A percentile compares a stretch with the other conserved stretches of the same genome.
phyloP scores from a whole-genome alignment of 53 echinoderm and acorn worm species.

The Actinopyga echinites region DNA sequence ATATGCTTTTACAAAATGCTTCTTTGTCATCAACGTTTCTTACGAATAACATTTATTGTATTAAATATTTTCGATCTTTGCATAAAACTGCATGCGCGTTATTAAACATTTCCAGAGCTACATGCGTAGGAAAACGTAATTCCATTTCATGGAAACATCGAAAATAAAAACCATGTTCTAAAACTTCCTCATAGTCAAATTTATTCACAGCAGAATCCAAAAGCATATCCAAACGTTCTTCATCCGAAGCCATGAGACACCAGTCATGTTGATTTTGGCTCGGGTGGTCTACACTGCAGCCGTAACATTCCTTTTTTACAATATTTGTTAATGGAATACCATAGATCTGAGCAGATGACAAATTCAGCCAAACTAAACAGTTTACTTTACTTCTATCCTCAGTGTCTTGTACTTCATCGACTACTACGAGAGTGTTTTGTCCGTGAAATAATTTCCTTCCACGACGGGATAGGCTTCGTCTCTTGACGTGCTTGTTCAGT shows the following conservation, averaged over 20 bases:
- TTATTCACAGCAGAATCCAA: not conserved
- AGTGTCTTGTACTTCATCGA: not conserved
- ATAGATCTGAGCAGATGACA: not conserved
- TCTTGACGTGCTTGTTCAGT: not conserved
- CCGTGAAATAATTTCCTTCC: not conserved
- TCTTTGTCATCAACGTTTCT: too few relatives aligned
- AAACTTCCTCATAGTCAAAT: not conserved
- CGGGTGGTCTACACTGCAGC: constrained; percentile 7
- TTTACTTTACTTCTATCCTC: not conserved
- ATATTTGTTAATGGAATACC: not conserved
- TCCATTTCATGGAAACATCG: not conserved
- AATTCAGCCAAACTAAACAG: not conserved
- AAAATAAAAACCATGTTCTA: not conserved
- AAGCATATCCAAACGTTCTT: constrained; percentile 4
- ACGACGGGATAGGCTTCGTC: not conserved
- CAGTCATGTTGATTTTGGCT: constrained; percentile 20
- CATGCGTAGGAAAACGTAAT: not conserved
- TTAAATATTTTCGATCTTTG: too few relatives aligned
- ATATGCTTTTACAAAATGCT: too few relatives aligned
- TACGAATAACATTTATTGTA: too few relatives aligned
- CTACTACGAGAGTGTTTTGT: not conserved
- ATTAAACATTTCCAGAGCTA: not conserved
- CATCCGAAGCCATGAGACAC: not conserved
- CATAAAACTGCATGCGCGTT: too few relatives aligned
- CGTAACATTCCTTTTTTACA: not conserved